These are phyloP conservation scores for Poecilia latipinna DNA, from an alignment of 2,113 vertebrate genomes.

Conservation along the genomic window DNA sequence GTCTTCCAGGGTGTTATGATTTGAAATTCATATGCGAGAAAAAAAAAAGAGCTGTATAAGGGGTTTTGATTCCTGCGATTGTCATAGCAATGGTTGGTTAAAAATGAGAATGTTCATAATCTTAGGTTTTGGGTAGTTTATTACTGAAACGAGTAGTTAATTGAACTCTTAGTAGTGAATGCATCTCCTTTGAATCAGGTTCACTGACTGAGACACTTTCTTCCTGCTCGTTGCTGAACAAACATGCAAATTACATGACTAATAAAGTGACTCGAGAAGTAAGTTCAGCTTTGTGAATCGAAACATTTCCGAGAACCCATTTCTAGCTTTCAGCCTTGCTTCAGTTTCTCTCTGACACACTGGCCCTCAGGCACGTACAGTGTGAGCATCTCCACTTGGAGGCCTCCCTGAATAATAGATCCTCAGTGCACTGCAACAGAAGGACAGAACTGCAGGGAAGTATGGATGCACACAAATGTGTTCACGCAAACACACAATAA, in stretches of 20 bases:
- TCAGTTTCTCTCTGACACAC: background rate
- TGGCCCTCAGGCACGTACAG: slow-evolving; percentile 27
- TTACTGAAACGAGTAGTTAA: background rate
- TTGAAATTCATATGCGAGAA: slow-evolving; percentile 24
- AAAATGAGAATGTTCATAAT: slow-evolving; percentile 14
- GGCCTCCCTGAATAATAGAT: slow-evolving; percentile 74
- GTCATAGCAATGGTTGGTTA: slow-evolving; percentile 19
- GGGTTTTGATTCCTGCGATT: slow-evolving; percentile 8
- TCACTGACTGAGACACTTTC: too few relatives aligned
- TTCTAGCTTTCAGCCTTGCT: background rate
- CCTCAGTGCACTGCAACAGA: slow-evolving; percentile 54
- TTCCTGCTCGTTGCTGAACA: too few relatives aligned
- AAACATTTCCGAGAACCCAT: background rate
- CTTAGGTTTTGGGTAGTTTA: background rate
- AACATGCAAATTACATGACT: background rate
- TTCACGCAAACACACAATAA: slow-evolving; percentile 44
- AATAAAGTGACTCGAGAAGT: background rate
- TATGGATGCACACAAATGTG: slow-evolving; percentile 46
- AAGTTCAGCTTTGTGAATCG: background rate
- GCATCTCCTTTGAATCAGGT: background rate
- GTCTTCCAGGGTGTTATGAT: slow-evolving; percentile 25
- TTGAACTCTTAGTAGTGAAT: background rate
- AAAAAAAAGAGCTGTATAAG: slow-evolving; percentile 27
- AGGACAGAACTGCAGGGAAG: slow-evolving; percentile 69
- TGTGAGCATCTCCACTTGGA: slow-evolving; percentile 54